phyloP scores from a whole-genome alignment of 2,888 invertebrate species.

The Coelogynopora nodosa region DNA sequence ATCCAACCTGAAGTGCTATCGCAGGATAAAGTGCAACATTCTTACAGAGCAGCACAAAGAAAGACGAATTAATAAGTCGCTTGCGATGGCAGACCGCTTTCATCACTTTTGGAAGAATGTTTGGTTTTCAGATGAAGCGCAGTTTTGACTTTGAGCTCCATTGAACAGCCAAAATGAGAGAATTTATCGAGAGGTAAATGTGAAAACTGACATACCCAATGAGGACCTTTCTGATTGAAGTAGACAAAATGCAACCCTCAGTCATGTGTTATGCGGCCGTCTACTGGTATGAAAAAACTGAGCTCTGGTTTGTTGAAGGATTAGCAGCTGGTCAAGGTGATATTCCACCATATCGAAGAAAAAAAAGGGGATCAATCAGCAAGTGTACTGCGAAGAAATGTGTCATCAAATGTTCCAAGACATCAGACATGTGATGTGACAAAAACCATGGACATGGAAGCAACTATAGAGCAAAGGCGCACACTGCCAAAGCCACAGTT shows the following conservation, averaged over 20 bases:
- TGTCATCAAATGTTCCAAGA: neutral
- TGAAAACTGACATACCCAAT: neutral
- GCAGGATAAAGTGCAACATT: neutral
- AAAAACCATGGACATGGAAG: neutral
- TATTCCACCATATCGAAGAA: neutral
- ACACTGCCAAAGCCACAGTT: neutral
- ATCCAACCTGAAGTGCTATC: neutral
- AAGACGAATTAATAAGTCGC: neutral
- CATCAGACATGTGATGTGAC: neutral
- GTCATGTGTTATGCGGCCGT: neutral
- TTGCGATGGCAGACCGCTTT: neutral
- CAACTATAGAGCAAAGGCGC: neutral
- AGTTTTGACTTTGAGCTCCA: neutral
- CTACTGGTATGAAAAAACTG: neutral
- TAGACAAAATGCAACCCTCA: neutral
- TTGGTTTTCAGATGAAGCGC: no score
- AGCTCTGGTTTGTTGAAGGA: neutral
- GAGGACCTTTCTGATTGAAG: neutral
- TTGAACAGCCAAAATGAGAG: neutral
- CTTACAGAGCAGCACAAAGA: neutral
- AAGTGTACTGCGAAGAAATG: neutral
- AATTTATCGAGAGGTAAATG: neutral
- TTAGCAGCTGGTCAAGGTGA: neutral
- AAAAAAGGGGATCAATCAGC: no score
- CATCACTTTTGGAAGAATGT: neutral